Evolutionary conservation across 2,113 vertebrate species (phyloP), one percentile per base, ranked within the genome.

Genomic region (Pithys albifrons): DNA sequence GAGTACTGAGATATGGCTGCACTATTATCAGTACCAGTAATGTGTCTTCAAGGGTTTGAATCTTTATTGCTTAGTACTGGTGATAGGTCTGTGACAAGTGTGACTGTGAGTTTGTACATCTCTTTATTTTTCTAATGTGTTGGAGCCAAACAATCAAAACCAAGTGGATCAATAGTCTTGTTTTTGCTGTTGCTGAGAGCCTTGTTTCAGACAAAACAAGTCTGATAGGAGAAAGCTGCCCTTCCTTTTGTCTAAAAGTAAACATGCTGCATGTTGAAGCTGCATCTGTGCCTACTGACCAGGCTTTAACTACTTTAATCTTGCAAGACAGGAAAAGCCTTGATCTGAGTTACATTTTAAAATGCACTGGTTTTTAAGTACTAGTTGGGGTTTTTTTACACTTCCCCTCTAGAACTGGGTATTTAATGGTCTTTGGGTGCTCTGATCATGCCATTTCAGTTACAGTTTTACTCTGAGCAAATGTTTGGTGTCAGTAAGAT

Each of bases 31-130:
- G 5, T 54, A 28, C 14, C 23, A n/a, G 72, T 59, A 41, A 51
- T 13, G 20, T 41, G 23, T n/a, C 45, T 72, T 49, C 48, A 35
- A 33, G 46, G 19, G 8, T 75, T 78, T 74, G 54, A 48, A 10
- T 70, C 54, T 65, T 84, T 54, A 41, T 69, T 66, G 37, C 17
- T 72, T 58, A 70, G 43, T 37, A 10, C 14, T 71, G 52, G 22
- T 64, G 52, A 22, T 39, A 7, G 10, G 8, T 54, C 70, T 78
- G 55, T 74, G 43, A 23, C 29, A 39, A 61, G 45, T 58, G 33
- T 46, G 62, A 20, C 0, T 39, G 4, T 2, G 52, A 18, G n/a
- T 4, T 19, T 76, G 15, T 48, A 4, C 1, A 1, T 11, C 57
- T 86, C 19, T n/a, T 43, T 43, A 35, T 70, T 87, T 8, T 39